Conservation (phyloP, 1,140 invertebrate genomes). For the Limonius californicus region DNA sequence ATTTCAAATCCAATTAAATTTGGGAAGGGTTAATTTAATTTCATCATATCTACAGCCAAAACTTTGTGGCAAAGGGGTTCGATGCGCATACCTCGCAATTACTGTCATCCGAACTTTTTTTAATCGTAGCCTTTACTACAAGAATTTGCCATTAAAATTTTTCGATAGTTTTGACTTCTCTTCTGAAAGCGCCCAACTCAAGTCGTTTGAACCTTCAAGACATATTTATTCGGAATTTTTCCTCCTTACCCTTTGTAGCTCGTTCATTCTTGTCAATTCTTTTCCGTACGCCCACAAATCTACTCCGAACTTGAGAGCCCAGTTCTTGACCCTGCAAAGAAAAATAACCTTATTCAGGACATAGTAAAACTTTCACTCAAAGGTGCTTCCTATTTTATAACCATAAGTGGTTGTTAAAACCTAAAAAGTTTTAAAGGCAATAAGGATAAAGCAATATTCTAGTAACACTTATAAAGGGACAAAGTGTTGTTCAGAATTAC, state of each 20-base stretch:
- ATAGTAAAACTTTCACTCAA: too few species aligned
- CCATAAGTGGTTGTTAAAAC: too few species aligned
- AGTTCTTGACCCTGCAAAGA: conserved; percentile 80
- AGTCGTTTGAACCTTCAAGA: neutral
- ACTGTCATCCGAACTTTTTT: conserved; percentile 20
- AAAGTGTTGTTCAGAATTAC: too few species aligned
- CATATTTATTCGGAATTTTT: neutral
- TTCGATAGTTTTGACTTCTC: neutral
- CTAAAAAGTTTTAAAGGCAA: too few species aligned
- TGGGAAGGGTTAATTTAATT: conserved; percentile 22
- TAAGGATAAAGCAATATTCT: too few species aligned
- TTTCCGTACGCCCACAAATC: conserved; percentile 84
- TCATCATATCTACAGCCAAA: neutral
- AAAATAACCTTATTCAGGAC: neutral
- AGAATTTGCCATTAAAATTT: neutral
- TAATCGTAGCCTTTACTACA: neutral
- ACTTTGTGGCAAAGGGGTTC: neutral
- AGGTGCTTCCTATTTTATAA: too few species aligned
- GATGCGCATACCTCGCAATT: conserved; percentile 24
- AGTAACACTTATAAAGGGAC: too few species aligned
- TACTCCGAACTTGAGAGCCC: conserved; percentile 84
- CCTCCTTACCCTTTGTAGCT: conserved; percentile 77
- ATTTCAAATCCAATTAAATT: conserved; percentile 27
- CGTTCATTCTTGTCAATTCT: conserved; percentile 81
- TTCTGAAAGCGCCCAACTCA: neutral